These are phyloP conservation scores for Nannoperca obscura DNA, from an alignment of 2,797 vertebrate genomes.

Conservation along the genomic window DNA sequence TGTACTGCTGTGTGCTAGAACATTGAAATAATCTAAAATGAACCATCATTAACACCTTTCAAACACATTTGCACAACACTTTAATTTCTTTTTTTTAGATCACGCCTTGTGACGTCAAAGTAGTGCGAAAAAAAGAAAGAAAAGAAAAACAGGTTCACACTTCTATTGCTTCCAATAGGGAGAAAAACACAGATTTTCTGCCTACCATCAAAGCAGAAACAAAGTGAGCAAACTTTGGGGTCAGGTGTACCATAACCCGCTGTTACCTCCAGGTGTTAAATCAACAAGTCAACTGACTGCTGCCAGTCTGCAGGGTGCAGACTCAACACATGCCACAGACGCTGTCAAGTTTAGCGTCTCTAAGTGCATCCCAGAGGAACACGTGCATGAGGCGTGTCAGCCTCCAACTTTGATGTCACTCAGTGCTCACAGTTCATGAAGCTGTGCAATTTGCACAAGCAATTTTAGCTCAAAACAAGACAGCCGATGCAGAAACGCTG, in stretches of 20 bases:
- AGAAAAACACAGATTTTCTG: conserved; percentile 33
- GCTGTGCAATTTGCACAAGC: conserved; percentile 36
- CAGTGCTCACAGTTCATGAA: conserved; percentile 26
- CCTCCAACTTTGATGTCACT: conserved; percentile 29
- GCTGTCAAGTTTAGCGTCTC: conserved; percentile 32
- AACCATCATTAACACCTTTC: conserved; percentile 66
- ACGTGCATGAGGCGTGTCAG: conserved; percentile 18
- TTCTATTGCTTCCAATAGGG: conserved; percentile 17
- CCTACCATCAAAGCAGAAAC: neutral
- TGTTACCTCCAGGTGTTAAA: conserved; percentile 42
- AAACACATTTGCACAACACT: conserved; percentile 73
- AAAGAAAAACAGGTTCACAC: conserved; percentile 46
- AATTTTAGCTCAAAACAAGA: conserved; percentile 18
- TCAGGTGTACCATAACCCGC: conserved; percentile 20
- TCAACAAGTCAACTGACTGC: conserved; percentile 42
- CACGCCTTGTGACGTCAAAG: conserved; percentile 61
- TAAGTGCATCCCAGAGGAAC: conserved; percentile 26
- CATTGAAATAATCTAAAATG: conserved; percentile 49
- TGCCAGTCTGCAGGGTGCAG: conserved; percentile 22
- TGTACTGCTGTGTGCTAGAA: conserved; percentile 20
- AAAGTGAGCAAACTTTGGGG: conserved; percentile 32
- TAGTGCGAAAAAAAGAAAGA: conserved; percentile 34
- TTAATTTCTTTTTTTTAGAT: conserved; percentile 53
- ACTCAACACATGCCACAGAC: conserved; percentile 28
- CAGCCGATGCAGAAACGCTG: conserved; percentile 1